A percentile compares a stretch with the other conserved stretches of the same genome.
phyloP scores from a whole-genome alignment of 2,113 vertebrate species.

The Salvelinus fontinalis region DNA sequence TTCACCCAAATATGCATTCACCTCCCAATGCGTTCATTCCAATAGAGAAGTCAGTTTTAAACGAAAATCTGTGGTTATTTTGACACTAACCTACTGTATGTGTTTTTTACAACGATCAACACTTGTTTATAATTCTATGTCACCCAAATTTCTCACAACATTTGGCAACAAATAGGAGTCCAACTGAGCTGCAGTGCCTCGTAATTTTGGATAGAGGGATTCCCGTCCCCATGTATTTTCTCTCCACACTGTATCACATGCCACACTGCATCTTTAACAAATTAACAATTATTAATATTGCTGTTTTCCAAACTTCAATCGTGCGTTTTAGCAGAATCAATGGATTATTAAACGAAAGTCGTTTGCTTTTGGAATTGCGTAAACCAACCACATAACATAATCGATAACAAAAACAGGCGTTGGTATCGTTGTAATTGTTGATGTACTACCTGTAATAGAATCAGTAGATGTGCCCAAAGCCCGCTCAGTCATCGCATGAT shows the following conservation, averaged over 20 bases:
- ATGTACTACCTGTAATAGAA: conserved; percentile 73
- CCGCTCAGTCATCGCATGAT: conserved; percentile 80
- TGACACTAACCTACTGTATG: background rate
- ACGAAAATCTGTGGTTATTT: background rate
- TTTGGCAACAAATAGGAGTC: background rate
- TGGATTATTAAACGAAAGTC: background rate
- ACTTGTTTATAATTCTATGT: background rate
- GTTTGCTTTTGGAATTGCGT: background rate
- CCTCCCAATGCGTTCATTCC: background rate
- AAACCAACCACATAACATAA: background rate
- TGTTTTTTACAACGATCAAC: background rate
- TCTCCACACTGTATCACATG: background rate
- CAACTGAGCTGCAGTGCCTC: background rate
- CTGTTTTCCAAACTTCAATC: conserved; percentile 30
- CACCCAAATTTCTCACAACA: background rate
- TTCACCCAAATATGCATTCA: conserved; percentile 27
- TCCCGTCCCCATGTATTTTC: background rate
- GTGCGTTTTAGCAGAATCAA: background rate
- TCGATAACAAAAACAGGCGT: background rate
- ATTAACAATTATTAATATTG: background rate
- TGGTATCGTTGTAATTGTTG: background rate
- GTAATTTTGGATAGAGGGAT: background rate
- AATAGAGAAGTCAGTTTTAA: background rate
- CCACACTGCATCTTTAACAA: background rate
- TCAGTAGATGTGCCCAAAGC: conserved; percentile 66